Evolutionary conservation across 2,797 vertebrate species (phyloP), one percentile per base, ranked within the genome.

Genomic region (Silurus aristotelis): DNA sequence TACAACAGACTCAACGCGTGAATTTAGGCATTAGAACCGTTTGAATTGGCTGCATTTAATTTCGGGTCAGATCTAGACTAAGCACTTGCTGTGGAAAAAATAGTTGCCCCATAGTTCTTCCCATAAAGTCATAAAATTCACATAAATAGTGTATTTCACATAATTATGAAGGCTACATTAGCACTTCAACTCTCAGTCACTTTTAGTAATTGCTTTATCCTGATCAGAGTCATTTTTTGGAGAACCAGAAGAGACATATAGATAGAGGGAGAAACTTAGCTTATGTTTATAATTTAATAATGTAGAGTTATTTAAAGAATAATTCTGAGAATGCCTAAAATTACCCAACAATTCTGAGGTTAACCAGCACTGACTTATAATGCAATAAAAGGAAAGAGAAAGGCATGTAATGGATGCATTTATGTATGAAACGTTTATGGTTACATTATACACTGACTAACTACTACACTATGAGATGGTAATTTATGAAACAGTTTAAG

Each of bases 1-100:
- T 81, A 82, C 80, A 72, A 72, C 22, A 43, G 77, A 61, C 82
- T 77, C 81, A 77, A 76, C 66, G 31, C 27, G 58, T 79, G 22
- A 79, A 64, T n/a, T 64, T 48, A 9, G 6, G 58, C 46, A 63
- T 19, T 43, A 9, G 58, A 79, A 79, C 73, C 58, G n/a, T 58
- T 58, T 12, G 56, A 19, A 52, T 58, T 76, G 55, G 8, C 15
- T 31, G 55, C 25, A 27, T 58, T 58, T 58, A 31, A 56, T 56
- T 56, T 73, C 43, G 48, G 55, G 56, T 17, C 56, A 60, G 25
- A 76, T 58, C 25, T 20, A 76, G 58, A 76, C 8, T 17, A 75
- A 58, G 55, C 25, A 7, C 8, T 58, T 6, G 3, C 73, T 58
- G 15, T 58, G 3, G 31, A 22, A 22, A 9, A 63, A n/a, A 14